These are phyloP conservation scores for Ctenicera cuprea DNA, from an alignment of 2,888 invertebrate genomes.

Conservation along the genomic window DNA sequence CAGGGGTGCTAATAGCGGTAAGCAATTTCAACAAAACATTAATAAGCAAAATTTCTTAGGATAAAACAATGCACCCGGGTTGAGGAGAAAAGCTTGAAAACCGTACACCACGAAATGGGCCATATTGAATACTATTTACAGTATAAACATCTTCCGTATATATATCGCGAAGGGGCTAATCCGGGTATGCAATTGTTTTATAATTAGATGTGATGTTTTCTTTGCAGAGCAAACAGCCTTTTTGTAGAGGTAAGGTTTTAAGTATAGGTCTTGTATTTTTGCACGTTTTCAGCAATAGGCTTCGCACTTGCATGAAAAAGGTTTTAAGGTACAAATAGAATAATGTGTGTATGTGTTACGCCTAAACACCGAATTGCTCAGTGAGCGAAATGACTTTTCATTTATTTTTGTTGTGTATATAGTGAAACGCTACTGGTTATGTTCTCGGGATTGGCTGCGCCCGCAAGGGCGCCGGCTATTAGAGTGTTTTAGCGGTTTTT, in stretches of 20 bases:
- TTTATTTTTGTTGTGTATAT: no score
- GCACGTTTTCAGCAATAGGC: no score
- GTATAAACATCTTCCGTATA: constrained; percentile 80
- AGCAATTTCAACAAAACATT: constrained; percentile 70
- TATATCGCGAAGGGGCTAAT: constrained; percentile 94
- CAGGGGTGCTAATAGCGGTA: constrained; percentile 72
- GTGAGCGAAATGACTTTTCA: no score
- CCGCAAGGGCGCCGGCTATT: no score
- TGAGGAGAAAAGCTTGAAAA: constrained; percentile 89
- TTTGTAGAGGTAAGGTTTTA: not conserved
- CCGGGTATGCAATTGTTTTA: constrained; percentile 78
- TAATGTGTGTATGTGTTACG: no score
- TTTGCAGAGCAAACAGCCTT: not conserved
- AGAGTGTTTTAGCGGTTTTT: no score
- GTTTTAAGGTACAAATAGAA: no score
- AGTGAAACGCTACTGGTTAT: no score
- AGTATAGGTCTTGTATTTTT: not conserved
- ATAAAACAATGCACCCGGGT: constrained; percentile 93
- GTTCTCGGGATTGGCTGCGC: no score
- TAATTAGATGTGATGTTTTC: not conserved
- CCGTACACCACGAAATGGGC: constrained; percentile 94
- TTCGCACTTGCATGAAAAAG: no score
- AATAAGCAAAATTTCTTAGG: constrained; percentile 72
- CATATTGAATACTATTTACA: constrained; percentile 92
- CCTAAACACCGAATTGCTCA: no score